Evolutionary conservation across 64 coral and sea anemone genomes (phyloP), one percentile per base, ranked within the genome.

Genomic region (Acropora yongei): DNA sequence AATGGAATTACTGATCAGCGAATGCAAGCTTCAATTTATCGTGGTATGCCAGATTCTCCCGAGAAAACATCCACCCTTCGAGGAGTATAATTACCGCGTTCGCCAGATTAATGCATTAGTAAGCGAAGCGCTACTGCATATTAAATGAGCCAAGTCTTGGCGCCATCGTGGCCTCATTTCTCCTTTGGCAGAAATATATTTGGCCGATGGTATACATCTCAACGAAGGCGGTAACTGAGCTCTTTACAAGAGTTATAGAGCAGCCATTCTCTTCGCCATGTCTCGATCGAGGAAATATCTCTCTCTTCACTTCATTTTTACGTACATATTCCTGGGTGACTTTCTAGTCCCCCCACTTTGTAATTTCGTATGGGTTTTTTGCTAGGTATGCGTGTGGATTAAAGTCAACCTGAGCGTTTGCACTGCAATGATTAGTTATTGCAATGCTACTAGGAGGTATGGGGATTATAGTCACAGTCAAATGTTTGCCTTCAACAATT

Each of bases 171-270:
- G 88, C 44, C 76, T 90, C 17, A 68, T 65, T 42, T 18, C 47
- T 47, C 76, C 76, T 41, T 41, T 4, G n/a, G 44, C 41, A 18
- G 77, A 80, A 30, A 30, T 80, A 18, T 90, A 79, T 90, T 3
- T 47, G 47, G 16, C 3, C 16, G 57, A 80, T 66, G 60, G 88
- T 17, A 69, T 90, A 44, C 77, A 90, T 47, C 61, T 90, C 17
- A 90, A 90, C 66, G 44, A 81, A 49, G 11, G 14, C 39, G 65
- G 63, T 8, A 81, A 69, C 12, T 81, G 78, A 47, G 78, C 88
- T 30, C 67, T 90, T 49, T 90, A 72, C 67, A 78, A 68, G 44
- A 80, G 66, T 90, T 90, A 81, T 81, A 41, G 78, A 73, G 77
- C 77, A 51, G 88, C 78, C 60, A 80, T 69, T 55, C 51, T 9